Evolutionary conservation across 2,113 vertebrate genomes (phyloP).

Genomic region (Amia ocellicauda): DNA sequence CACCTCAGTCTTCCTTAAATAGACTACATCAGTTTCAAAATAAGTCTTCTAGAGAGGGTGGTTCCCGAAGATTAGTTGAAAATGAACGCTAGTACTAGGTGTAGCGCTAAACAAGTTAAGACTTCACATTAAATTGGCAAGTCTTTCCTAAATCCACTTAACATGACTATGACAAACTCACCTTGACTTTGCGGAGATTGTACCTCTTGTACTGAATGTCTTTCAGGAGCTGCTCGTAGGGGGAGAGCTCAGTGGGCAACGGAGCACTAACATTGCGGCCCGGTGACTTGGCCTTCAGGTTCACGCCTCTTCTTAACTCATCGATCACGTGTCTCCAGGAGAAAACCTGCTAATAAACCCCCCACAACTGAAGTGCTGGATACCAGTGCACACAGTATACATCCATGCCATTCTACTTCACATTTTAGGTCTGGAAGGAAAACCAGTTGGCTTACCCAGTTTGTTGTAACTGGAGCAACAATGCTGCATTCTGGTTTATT

Average conservation of each 20-base stretch:
- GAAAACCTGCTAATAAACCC: slow-evolving; percentile 26
- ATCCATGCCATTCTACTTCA: background rate
- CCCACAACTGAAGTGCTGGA: background rate
- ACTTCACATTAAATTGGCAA: no score
- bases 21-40: no score
- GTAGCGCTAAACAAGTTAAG: no score
- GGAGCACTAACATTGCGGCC: rapidly evolving
- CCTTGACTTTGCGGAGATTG: slow-evolving; percentile 56
- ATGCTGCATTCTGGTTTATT: slow-evolving; percentile 22
- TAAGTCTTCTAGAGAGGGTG: no score
- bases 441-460: slow-evolving; percentile 29
- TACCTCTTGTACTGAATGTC: slow-evolving; percentile 60
- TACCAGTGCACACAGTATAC: background rate
- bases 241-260: slow-evolving; percentile 17
- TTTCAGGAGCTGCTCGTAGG: slow-evolving; percentile 49
- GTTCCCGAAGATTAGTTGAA: no score
- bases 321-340: slow-evolving; percentile 42
- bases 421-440: background rate
- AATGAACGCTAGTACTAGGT: no score
- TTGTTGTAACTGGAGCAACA: background rate
- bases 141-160: no score
- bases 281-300: slow-evolving; percentile 32
- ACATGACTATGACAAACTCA: background rate
- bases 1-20: no score
- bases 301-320: slow-evolving; percentile 50